A percentile compares a stretch with the other conserved stretches of the same genome.
phyloP scores from a whole-genome alignment of 2,797 vertebrate species.

The Ficedula albicollis region DNA sequence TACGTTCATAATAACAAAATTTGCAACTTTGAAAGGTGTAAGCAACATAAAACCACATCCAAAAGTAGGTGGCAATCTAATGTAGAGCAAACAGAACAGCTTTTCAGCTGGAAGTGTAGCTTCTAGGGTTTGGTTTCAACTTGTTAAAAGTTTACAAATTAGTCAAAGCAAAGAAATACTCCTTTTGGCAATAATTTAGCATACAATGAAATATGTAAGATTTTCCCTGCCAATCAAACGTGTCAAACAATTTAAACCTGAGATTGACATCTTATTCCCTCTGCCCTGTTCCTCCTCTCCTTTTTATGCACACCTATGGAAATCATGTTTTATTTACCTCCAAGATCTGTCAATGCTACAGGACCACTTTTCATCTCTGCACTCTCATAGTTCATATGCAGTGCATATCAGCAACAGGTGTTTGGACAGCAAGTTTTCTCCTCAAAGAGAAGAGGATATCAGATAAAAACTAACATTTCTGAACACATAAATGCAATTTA shows the following conservation, averaged over 20 bases:
- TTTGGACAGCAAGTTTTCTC: background rate
- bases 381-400: accelerated
- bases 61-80: background rate
- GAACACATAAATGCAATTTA: background rate
- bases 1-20: background rate
- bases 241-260: background rate
- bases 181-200: background rate
- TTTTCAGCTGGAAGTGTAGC: background rate
- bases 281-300: accelerated
- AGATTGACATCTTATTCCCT: background rate
- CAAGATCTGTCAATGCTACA: background rate
- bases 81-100: background rate
- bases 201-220: background rate
- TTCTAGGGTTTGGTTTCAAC: background rate
- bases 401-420: background rate
- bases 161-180: background rate
- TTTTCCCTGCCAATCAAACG: background rate
- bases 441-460: background rate
- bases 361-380: background rate
- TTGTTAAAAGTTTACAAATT: background rate
- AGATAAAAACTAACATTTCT: background rate
- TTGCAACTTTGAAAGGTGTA: background rate
- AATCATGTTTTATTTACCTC: background rate
- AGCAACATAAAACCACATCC: background rate
- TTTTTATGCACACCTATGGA: background rate